Conservation (phyloP, 2,888 invertebrate genomes). For the Zaprionus bogoriensis region DNA sequence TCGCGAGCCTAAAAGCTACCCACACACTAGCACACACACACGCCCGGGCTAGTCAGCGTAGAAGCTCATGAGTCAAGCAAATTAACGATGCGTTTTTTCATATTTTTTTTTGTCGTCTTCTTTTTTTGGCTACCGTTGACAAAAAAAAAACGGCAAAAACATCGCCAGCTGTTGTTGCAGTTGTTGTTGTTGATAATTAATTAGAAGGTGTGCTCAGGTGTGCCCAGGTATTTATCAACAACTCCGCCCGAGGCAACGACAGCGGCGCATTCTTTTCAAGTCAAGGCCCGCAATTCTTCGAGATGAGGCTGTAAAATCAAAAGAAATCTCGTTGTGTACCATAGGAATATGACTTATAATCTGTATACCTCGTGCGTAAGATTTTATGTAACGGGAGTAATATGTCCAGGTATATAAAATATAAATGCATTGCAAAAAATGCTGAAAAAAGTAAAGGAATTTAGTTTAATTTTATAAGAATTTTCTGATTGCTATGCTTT, state of each 20-base stretch:
- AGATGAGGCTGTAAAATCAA: conserved; percentile 19
- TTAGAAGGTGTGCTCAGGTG: conserved; percentile 58
- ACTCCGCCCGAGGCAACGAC: conserved; percentile 7
- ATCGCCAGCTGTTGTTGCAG: not conserved
- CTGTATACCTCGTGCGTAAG: not conserved
- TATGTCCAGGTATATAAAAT: too few relatives aligned
- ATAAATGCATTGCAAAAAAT: too few relatives aligned
- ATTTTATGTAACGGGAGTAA: too few relatives aligned
- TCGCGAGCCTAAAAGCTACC: conserved; percentile 22
- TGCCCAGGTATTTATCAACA: conserved; percentile 31
- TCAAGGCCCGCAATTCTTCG: conserved; percentile 26
- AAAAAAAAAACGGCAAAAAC: too few relatives aligned
- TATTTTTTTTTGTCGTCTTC: not conserved
- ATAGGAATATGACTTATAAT: not conserved
- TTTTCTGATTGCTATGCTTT: too few relatives aligned
- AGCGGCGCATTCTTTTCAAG: conserved; percentile 23
- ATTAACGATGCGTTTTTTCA: conserved; percentile 25
- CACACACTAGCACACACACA: conserved; percentile 8
- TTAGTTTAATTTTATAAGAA: too few relatives aligned
- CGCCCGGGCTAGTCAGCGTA: conserved; percentile 5
- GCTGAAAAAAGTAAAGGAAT: too few relatives aligned
- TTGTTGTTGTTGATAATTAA: conserved; percentile 55
- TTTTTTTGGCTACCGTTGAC: conserved; percentile 27
- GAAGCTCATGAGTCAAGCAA: conserved; percentile 29
- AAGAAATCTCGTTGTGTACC: not conserved